Base-by-base conservation (phyloP, 37 sponge, comb jelly and placozoan genomes). In the Tethya wilhelma region DNA sequence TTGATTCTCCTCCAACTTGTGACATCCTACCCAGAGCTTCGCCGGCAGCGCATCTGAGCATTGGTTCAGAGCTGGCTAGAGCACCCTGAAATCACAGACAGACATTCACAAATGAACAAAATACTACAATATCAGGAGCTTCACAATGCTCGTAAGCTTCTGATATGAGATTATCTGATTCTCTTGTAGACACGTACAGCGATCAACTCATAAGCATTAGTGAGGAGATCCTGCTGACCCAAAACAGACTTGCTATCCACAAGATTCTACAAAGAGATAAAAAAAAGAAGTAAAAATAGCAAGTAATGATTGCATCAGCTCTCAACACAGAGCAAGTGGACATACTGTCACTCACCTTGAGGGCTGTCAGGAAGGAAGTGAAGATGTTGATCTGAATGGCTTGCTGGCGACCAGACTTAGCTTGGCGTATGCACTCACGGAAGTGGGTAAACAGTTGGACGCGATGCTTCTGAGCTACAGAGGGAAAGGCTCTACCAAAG, bases 401-500 rank as follows among this genome's bases (percentile, higher is more conserved):
- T 43, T 83, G 93, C 62, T 90, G 95, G 33, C 90, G 76, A 11
- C 78, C 58, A 4, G 90, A 78, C 80, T 96, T 99, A 43, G 93
- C 91, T 71, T 86, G 86, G 36, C 85, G 89, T 26, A 96, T 83
- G 42, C 81, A 79, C 9, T 90, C 92, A 67, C 75, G 82, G 78
- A 99, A 99, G 78, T 99, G 99, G 20, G 65, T 56, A 28, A 99
- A 74, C 78, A 99, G 85, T 85, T 99, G 99, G 37, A 67, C 81
- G 2, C 92, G 74, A 69, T 99, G 99, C 67, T 96, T 99, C 62
- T 49, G 63, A 9, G 93, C 75, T 30, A 94, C 91, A n/a, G 59
- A 59, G n/a, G 97, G 97, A 68, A 96, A 99, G 8, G 95, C 87
- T 32, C 70, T 74, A n/a, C 99, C 99, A 87, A 99, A 99, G 56